phyloP scores from a whole-genome alignment of 2,797 vertebrate genomes.

The Eutrigla gurnardus region DNA sequence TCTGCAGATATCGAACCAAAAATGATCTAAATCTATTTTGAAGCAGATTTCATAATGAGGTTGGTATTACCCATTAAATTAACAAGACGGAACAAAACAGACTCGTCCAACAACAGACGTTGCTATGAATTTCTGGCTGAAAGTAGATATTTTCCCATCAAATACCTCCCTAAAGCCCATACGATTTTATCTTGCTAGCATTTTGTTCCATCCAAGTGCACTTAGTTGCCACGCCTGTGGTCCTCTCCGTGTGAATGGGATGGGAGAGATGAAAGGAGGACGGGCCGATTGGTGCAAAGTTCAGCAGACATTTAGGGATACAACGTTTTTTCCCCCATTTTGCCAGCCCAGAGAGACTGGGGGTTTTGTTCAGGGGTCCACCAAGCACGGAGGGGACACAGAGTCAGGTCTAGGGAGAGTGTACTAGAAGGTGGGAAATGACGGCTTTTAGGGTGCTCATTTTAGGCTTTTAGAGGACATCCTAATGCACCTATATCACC shows the following conservation, averaged over 20 bases:
- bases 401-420: slow-evolving; percentile 55
- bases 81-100: slow-evolving; percentile 15
- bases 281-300: slow-evolving; percentile 66
- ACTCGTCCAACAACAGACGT: slow-evolving; percentile 18
- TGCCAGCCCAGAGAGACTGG: slow-evolving; percentile 45
- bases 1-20: not conserved
- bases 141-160: slow-evolving; percentile 47
- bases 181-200: slow-evolving; percentile 58
- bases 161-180: slow-evolving; percentile 43
- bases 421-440: slow-evolving; percentile 60
- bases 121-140: slow-evolving; percentile 14
- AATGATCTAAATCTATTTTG: not conserved
- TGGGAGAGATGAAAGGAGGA: slow-evolving; percentile 82
- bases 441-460: slow-evolving; percentile 73
- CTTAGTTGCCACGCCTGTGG: slow-evolving; percentile 70
- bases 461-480: slow-evolving; percentile 69
- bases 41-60: not conserved
- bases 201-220: slow-evolving; percentile 76
- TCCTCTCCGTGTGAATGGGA: slow-evolving; percentile 55
- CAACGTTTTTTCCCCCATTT: slow-evolving; percentile 72
- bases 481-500: slow-evolving; percentile 42
- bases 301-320: slow-evolving; percentile 76
- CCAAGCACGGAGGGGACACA: slow-evolving; percentile 40
- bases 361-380: slow-evolving; percentile 60
- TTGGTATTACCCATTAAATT: slow-evolving; percentile 8